Evolutionary conservation across 2,888 invertebrate species (phyloP).

Genomic region (Leptinotarsa tumamoca): DNA sequence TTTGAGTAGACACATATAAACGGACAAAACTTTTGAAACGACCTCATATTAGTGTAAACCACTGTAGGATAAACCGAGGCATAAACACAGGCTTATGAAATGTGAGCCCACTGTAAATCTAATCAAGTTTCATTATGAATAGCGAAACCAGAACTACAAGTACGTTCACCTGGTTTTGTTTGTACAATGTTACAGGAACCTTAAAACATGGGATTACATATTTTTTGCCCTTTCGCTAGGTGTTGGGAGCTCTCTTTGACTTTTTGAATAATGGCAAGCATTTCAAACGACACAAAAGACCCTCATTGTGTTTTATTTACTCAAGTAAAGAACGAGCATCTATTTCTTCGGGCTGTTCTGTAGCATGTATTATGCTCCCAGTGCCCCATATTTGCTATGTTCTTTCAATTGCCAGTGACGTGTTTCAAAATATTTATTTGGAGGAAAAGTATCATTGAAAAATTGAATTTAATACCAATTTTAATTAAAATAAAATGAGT

Average conservation of each 20-base stretch:
- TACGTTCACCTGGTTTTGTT: constrained; percentile 4
- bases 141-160: not conserved
- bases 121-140: not conserved
- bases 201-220: constrained; percentile 4
- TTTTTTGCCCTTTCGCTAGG: constrained; percentile 6
- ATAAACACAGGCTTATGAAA: not conserved
- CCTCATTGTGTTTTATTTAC: constrained; percentile 25
- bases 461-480: not conserved
- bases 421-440: not conserved
- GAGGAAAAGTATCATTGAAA: too few species aligned
- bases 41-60: too few species aligned
- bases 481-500: too few species aligned
- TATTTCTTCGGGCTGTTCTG: constrained; percentile 15
- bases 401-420: not conserved
- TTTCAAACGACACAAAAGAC: constrained; percentile 25
- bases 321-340: constrained; percentile 23
- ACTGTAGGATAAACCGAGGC: too few species aligned
- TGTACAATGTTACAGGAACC: not conserved
- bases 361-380: not conserved
- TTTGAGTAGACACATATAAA: too few species aligned
- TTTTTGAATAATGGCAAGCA: constrained; percentile 10
- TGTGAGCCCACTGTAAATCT: not conserved
- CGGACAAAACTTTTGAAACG: too few species aligned
- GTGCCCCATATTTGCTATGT: not conserved
- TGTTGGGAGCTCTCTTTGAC: constrained; percentile 14